Evolutionary conservation across 2,888 invertebrate genomes (phyloP).

Genomic region (Callinectes sapidus): DNA sequence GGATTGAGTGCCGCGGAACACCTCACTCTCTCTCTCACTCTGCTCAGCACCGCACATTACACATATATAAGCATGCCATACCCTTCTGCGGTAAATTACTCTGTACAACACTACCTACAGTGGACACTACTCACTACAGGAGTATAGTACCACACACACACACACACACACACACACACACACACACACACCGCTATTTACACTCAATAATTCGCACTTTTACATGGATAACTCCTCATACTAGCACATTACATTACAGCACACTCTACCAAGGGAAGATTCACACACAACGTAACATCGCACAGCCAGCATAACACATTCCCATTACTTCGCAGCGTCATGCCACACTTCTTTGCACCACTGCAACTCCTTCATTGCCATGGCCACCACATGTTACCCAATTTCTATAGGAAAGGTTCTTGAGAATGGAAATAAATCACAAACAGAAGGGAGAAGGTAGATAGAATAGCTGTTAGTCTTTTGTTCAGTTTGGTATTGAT

Average conservation of each 20-base stretch:
- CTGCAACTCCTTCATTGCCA: background rate
- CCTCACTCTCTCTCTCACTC: background rate
- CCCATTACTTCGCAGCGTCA: background rate
- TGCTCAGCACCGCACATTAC: background rate
- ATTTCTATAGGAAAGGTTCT: background rate
- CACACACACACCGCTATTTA: too few species aligned
- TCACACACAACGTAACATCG: too few species aligned
- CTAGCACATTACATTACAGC: too few species aligned
- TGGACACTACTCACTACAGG: background rate
- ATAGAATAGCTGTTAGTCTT: background rate
- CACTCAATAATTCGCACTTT: too few species aligned
- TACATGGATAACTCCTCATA: too few species aligned
- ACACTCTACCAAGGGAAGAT: too few species aligned
- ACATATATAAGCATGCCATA: background rate
- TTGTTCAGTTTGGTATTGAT: background rate
- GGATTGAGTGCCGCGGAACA: background rate
- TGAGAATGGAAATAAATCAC: background rate
- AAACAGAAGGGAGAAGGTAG: background rate
- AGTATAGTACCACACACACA: too few species aligned
- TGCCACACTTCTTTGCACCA: background rate
- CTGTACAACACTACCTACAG: background rate
- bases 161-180: too few species aligned
- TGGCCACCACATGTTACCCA: background rate
- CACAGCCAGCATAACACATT: background rate
- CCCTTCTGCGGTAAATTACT: background rate